Base-by-base conservation (phyloP, 2,888 invertebrate species). In the Drosophila rubida region DNA sequence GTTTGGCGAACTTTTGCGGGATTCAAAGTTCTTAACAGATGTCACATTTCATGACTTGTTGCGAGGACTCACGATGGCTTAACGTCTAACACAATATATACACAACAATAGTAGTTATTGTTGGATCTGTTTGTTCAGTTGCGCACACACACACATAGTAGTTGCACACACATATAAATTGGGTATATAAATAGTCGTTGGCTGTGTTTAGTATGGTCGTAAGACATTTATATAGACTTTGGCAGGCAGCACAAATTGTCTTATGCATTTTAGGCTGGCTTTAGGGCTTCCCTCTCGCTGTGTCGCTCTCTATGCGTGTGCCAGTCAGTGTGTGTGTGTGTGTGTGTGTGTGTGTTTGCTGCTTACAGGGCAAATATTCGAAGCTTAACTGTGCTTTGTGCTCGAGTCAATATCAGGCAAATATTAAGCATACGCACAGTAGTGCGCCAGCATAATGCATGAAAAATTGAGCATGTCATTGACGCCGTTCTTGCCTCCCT, bases 391-490 rank as follows among this genome's bases (percentile, higher is more conserved):
- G 74, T 76, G 82, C 82, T 81, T 73, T 85, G 73, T 69, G 70
- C 46, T 37, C 51, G 45, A 77, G 72, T 63, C 80, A 73, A 82
- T 85, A 82, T 73, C 68, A 51, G 58, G 74, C 85, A 87, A 80
- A 87, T 79, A 75, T 82, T 78, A 78, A 81, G 80, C 82, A 80
- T 73, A 80, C 81, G 80, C 80, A 78, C 76, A 14, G 72, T 65
- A 22, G 69, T 63, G 69, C 51, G 63, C 63, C 70, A 66, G 75
- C 85, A 84, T 85, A 82, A 87, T 87, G 85, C 73, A 80, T 80
- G 80, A 82, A 87, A 84, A 87, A 84, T 87, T 80, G 75, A 82
- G 80, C 79, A 78, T 81, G 84, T 87, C 87, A 87, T 81, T 81
- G 81, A 81, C 87, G 87, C 68, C 81, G 67, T 22, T 13, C 19